A percentile compares a stretch with the other conserved stretches of the same genome.
These are phyloP conservation scores for Hemicordylus capensis DNA, from an alignment of 2,113 vertebrate species.

Conservation along the genomic window DNA sequence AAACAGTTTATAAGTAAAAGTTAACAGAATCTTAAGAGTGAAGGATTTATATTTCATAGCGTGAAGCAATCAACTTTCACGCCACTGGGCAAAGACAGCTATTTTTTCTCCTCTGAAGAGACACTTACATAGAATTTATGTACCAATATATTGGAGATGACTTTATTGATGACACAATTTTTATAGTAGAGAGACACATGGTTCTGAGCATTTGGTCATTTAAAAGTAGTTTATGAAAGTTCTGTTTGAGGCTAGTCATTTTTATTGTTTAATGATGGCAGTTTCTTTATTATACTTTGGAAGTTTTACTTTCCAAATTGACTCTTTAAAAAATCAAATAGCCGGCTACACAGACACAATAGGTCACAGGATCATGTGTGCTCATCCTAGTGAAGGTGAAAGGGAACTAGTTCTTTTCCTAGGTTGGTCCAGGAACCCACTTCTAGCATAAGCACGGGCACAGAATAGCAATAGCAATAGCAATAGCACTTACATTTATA, in stretches of 20 bases:
- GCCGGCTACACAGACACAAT: neutral
- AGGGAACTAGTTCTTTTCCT: neutral
- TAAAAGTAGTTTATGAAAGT: slow-evolving; percentile 14
- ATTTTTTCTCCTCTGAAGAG: slow-evolving; percentile 44
- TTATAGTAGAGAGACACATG: slow-evolving; percentile 19
- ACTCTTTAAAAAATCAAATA: neutral
- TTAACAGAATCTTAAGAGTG: slow-evolving; percentile 65
- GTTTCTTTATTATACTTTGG: slow-evolving; percentile 12
- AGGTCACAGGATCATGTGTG: neutral
- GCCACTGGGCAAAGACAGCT: slow-evolving; percentile 46
- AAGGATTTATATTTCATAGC: slow-evolving; percentile 62
- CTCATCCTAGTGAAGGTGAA: neutral
- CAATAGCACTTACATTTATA: too few relatives aligned
- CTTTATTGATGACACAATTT: slow-evolving; percentile 4
- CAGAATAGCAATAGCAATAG: too few relatives aligned
- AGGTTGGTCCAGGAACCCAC: neutral
- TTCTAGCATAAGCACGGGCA: neutral
- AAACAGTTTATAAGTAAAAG: slow-evolving; percentile 68
- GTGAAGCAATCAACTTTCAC: slow-evolving; percentile 54
- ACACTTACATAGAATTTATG: slow-evolving; percentile 19
- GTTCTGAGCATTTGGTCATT: neutral
- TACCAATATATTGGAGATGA: slow-evolving; percentile 7
- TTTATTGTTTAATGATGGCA: slow-evolving; percentile 9
- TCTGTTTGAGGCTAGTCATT: slow-evolving; percentile 9
- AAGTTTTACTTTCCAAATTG: neutral